A percentile compares a stretch with the other conserved stretches of the same genome.
Conservation (phyloP, 2,113 vertebrate species). For the Baryphthengus martii region DNA sequence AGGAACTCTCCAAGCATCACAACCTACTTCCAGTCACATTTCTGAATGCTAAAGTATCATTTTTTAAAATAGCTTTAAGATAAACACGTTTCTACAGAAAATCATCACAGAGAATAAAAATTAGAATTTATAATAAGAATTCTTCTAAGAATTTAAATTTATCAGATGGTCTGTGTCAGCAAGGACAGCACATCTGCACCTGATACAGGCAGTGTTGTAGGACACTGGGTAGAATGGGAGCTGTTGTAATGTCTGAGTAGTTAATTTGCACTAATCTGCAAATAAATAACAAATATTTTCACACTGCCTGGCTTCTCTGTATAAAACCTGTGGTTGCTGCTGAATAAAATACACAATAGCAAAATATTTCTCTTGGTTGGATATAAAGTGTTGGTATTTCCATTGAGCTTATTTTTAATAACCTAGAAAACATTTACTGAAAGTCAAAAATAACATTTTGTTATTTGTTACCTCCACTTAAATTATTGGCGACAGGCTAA, state of each 20-base stretch:
- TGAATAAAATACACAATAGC: background rate
- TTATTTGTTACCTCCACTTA: background rate
- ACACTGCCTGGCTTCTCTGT: background rate
- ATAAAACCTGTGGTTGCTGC: background rate
- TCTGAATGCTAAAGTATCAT: background rate
- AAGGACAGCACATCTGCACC: background rate
- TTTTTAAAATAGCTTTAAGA: background rate
- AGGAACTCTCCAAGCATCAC: background rate
- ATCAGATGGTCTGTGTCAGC: background rate
- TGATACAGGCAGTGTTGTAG: background rate
- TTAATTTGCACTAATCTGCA: background rate
- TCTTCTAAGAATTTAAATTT: background rate
- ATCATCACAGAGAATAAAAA: background rate
- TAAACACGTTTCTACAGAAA: background rate
- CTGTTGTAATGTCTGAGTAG: background rate
- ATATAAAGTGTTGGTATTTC: background rate
- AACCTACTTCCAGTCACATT: background rate
- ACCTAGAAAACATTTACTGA: background rate
- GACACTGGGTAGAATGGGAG: background rate
- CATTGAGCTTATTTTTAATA: background rate
- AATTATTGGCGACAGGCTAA: background rate
- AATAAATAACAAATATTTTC: background rate
- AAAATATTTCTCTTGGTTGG: conserved; percentile 3
- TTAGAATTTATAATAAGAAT: background rate
- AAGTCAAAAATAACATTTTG: background rate